These are phyloP conservation scores for Montipora foliosa DNA, from an alignment of 64 coral and sea anemone genomes.

Conservation along the genomic window DNA sequence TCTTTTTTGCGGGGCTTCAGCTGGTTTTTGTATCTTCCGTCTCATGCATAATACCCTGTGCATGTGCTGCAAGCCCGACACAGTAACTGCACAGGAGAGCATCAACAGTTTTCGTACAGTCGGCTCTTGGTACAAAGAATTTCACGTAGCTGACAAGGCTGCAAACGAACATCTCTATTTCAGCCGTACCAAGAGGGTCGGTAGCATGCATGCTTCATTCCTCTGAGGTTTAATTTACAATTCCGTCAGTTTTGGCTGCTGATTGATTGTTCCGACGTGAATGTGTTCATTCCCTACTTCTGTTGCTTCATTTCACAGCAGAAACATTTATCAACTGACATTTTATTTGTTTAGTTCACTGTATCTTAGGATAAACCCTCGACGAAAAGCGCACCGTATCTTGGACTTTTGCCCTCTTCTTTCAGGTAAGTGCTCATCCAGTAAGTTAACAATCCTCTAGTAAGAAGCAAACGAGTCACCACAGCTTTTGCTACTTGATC, in stretches of 20 bases:
- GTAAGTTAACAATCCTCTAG: background rate
- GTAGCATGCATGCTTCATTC: background rate
- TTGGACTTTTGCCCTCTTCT: slow-evolving; percentile 13
- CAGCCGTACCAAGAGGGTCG: background rate
- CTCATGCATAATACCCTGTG: background rate
- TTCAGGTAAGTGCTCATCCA: slow-evolving; percentile 7
- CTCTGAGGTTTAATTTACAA: background rate
- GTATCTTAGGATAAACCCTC: background rate
- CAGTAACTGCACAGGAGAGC: background rate
- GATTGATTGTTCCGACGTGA: background rate
- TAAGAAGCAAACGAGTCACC: background rate
- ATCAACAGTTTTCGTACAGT: slow-evolving; percentile 30
- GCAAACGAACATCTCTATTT: slow-evolving; percentile 49
- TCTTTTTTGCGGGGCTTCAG: slow-evolving; percentile 20
- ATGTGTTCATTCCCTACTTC: background rate
- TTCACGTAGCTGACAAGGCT: slow-evolving; percentile 33
- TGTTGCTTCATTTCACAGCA: background rate
- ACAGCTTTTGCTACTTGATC: background rate
- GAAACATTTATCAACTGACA: slow-evolving; percentile 10
- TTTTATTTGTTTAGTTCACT: slow-evolving; percentile 37
- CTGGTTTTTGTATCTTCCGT: background rate
- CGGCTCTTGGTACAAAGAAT: slow-evolving; percentile 38
- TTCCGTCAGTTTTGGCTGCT: background rate
- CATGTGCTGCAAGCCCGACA: background rate
- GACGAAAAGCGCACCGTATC: background rate